Conservation (phyloP, 1,140 invertebrate genomes). For the Ephestia elutella region DNA sequence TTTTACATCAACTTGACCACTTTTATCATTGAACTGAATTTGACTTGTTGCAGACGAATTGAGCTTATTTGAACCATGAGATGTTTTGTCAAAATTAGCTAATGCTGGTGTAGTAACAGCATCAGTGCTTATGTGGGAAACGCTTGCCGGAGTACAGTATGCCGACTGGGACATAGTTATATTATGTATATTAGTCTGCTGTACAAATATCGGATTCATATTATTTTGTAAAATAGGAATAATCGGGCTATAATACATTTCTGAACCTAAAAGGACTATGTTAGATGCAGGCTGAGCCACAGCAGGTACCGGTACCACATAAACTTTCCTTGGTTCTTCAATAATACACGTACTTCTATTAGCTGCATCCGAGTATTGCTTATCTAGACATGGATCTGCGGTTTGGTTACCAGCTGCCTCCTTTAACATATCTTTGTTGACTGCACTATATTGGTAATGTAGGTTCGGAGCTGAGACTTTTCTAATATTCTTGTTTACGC, state of each 20-base stretch:
- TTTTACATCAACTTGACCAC: background rate
- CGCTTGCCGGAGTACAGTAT: slow-evolving; percentile 23
- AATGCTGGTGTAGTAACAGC: background rate
- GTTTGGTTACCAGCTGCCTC: slow-evolving; percentile 11
- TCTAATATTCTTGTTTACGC: background rate
- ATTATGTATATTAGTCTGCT: slow-evolving; percentile 33
- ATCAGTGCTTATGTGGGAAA: background rate
- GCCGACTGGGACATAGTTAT: slow-evolving; percentile 34
- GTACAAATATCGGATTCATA: slow-evolving; percentile 19
- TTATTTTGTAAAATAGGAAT: slow-evolving; percentile 20
- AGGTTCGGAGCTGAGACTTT: background rate
- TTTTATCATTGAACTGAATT: background rate
- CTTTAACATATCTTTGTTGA: slow-evolving; percentile 8
- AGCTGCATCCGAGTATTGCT: background rate
- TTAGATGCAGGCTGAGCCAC: slow-evolving; percentile 24
- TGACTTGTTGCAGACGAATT: background rate
- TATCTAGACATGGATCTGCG: background rate
- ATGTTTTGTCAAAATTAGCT: background rate
- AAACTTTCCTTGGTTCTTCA: slow-evolving; percentile 16
- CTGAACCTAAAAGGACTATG: slow-evolving; percentile 39
- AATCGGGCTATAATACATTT: slow-evolving; percentile 38
- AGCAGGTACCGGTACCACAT: slow-evolving; percentile 9
- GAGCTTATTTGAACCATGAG: background rate
- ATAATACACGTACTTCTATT: background rate
- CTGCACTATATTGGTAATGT: background rate